Conservation (phyloP, 2,797 vertebrate species). For the Acrossocheilus wenchowensis region DNA sequence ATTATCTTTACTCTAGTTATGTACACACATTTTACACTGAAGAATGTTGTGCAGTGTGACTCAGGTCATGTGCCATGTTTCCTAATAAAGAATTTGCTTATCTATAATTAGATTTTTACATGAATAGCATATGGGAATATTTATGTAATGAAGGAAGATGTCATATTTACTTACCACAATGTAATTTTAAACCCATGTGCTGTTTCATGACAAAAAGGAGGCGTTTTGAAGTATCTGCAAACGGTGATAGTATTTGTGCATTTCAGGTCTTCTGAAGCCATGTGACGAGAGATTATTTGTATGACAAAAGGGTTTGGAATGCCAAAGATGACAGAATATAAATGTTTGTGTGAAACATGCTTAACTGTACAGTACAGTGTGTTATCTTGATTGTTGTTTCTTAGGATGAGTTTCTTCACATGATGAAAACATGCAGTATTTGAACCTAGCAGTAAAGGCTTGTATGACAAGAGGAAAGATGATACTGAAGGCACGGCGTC, state of each 20-base stretch:
- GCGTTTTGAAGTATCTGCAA: background rate
- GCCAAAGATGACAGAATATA: background rate
- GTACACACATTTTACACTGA: background rate
- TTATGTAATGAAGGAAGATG: background rate
- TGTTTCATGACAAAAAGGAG: background rate
- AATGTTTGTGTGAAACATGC: background rate
- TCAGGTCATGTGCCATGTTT: background rate
- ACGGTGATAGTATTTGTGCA: background rate
- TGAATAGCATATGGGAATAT: background rate
- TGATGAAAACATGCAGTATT: slow-evolving; percentile 84
- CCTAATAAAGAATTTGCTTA: background rate
- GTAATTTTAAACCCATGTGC: background rate
- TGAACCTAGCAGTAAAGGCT: slow-evolving; percentile 85
- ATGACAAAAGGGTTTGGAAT: background rate
- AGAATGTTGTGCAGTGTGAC: background rate
- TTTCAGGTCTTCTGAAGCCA: background rate
- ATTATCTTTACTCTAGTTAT: background rate
- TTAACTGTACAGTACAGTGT: background rate
- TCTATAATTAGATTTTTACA: background rate
- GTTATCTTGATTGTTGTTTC: slow-evolving; percentile 50
- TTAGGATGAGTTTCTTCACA: slow-evolving; percentile 85
- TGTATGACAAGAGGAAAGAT: slow-evolving; percentile 67
- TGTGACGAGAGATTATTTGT: background rate
- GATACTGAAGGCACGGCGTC: background rate
- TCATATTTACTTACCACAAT: background rate